A percentile compares a stretch with the other conserved stretches of the same genome.
These are phyloP conservation scores for Pangasius sanitwongsei DNA, from an alignment of 2,797 vertebrate genomes.

Conservation along the genomic window DNA sequence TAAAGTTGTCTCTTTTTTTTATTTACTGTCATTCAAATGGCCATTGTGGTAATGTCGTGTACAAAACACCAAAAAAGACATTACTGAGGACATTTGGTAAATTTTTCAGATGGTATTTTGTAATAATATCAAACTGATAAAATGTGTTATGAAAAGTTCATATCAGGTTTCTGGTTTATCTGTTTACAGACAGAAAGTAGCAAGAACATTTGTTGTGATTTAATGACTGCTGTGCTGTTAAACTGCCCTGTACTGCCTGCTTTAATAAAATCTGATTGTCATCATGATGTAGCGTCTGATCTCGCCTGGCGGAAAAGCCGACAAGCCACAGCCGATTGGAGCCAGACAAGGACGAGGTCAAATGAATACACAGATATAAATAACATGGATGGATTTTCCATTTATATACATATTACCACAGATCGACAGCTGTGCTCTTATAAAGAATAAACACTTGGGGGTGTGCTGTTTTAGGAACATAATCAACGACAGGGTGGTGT, in stretches of 20 bases:
- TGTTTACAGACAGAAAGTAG: slow-evolving; percentile 2
- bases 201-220: neutral
- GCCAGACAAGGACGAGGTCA: neutral
- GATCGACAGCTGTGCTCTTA: neutral
- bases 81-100: neutral
- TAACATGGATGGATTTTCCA: neutral
- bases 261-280: slow-evolving; percentile 16
- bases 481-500: neutral
- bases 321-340: neutral
- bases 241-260: slow-evolving; percentile 1
- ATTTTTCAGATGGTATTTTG: neutral
- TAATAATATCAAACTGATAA: neutral
- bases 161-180: neutral
- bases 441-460: neutral
- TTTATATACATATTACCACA: neutral
- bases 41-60: neutral
- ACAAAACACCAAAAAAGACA: neutral
- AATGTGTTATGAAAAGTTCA: neutral
- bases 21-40: neutral
- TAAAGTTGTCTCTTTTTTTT: slow-evolving; percentile 13
- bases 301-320: neutral
- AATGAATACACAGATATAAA: neutral
- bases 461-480: neutral
- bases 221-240: slow-evolving; percentile 6
- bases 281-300: neutral